phyloP scores from a whole-genome alignment of 2,113 vertebrate species.

The Hemibagrus wyckioides region DNA sequence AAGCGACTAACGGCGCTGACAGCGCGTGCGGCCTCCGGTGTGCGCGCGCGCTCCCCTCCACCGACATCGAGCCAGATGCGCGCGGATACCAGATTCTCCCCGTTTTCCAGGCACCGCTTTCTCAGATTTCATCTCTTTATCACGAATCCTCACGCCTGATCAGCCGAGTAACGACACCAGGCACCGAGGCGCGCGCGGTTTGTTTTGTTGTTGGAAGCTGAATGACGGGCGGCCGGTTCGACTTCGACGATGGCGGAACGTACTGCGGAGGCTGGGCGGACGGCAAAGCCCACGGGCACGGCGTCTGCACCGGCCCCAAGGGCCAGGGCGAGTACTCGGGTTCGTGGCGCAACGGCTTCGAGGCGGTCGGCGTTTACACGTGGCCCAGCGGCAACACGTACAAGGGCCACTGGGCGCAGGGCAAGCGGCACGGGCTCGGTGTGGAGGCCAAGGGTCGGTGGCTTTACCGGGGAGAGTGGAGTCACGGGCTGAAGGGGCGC shows the following conservation, averaged over 20 bases:
- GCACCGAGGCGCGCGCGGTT: constrained; percentile 40
- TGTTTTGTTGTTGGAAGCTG: constrained; percentile 63
- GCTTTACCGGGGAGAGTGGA: constrained; percentile 94
- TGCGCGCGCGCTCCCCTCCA: constrained; percentile 56
- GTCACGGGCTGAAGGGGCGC: constrained; percentile 91
- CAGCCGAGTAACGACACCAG: constrained; percentile 37
- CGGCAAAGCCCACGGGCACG: constrained; percentile 94
- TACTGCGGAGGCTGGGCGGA: constrained; percentile 97
- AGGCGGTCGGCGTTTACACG: constrained; percentile 91
- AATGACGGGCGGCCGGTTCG: constrained; percentile 97
- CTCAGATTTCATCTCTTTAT: not conserved
- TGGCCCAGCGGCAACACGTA: constrained; percentile 95
- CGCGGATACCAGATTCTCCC: constrained; percentile 37
- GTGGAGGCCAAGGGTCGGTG: constrained; percentile 91
- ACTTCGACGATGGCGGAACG: constrained; percentile 97
- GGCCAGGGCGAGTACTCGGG: constrained; percentile 94
- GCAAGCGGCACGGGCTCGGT: constrained; percentile 91
- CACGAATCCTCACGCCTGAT: not conserved
- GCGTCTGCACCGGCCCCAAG: constrained; percentile 93
- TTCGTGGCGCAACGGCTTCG: constrained; percentile 92
- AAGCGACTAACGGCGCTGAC: constrained; percentile 41
- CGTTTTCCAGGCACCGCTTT: constrained; percentile 23
- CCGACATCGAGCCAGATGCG: constrained; percentile 55
- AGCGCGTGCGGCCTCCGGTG: constrained; percentile 56
- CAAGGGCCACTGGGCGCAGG: constrained; percentile 92